Evolutionary conservation across 2,888 invertebrate genomes (phyloP).

Genomic region (Eristalis intricaria): DNA sequence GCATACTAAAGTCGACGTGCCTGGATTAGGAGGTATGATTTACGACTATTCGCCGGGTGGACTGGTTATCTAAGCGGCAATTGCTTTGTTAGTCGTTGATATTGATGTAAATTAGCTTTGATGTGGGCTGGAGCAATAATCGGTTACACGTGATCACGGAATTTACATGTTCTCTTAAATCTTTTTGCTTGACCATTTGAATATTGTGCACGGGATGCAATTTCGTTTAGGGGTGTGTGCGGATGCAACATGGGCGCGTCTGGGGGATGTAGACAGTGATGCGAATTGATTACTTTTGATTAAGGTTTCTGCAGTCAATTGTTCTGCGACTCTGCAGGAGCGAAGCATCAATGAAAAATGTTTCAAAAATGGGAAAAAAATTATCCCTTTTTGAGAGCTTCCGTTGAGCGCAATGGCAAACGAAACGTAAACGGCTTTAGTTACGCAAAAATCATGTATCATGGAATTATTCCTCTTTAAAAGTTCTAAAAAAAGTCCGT

Average conservation of each 20-base stretch:
- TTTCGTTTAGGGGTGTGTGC: neutral
- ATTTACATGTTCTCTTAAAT: neutral
- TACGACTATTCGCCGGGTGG: slow-evolving; percentile 4
- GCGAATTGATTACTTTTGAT: no score
- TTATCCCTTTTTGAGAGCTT: no score
- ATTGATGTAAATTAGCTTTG: neutral
- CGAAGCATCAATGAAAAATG: no score
- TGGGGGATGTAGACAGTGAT: no score
- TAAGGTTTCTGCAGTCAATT: no score
- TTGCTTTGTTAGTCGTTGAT: neutral
- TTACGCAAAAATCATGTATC: no score
- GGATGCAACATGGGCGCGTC: neutral
- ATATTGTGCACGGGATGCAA: neutral
- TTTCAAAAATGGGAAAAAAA: no score
- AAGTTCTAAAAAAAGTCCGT: no score
- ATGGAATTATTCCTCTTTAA: no score
- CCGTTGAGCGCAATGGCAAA: no score
- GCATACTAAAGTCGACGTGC: neutral
- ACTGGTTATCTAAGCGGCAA: neutral
- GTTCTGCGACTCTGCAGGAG: no score
- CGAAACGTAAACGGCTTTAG: no score
- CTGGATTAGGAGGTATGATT: slow-evolving; percentile 17
- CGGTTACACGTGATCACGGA: neutral
- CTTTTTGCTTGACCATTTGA: neutral
- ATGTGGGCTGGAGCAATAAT: neutral